Evolutionary conservation across 1,140 invertebrate species (phyloP).

Genomic region (Spodoptera litura): DNA sequence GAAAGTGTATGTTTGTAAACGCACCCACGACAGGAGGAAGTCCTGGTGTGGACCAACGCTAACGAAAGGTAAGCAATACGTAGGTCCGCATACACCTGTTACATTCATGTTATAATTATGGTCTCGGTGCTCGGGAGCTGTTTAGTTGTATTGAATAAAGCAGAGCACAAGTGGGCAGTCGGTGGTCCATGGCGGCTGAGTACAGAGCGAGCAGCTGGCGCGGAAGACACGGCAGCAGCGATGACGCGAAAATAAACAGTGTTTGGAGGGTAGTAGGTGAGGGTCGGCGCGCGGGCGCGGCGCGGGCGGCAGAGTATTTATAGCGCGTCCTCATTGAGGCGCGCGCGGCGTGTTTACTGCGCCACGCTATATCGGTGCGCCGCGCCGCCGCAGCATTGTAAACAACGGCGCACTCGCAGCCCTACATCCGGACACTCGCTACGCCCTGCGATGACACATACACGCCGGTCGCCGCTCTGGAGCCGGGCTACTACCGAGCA

Average conservation of each 20-base stretch:
- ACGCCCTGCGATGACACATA: slow-evolving; percentile 24
- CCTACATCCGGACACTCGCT: background rate
- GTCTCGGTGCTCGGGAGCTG: too few species aligned
- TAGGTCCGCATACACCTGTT: too few species aligned
- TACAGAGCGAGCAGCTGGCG: background rate
- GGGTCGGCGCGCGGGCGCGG: slow-evolving; percentile 56
- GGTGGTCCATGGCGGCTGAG: background rate
- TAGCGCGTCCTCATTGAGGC: slow-evolving; percentile 67
- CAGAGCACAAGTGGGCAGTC: background rate
- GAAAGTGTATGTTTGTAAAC: too few species aligned
- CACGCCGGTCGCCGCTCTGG: slow-evolving; percentile 17
- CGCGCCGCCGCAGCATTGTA: slow-evolving; percentile 50
- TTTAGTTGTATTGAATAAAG: background rate
- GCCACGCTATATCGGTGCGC: slow-evolving; percentile 57
- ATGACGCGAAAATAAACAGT: slow-evolving; percentile 62
- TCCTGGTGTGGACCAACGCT: too few species aligned
- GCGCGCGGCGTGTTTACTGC: slow-evolving; percentile 57
- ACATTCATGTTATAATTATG: too few species aligned
- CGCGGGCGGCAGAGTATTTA: slow-evolving; percentile 60
- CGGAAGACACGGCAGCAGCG: slow-evolving; percentile 21
- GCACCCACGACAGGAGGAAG: too few species aligned
- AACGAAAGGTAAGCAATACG: too few species aligned
- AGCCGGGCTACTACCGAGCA: background rate
- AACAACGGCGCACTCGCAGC: slow-evolving; percentile 52
- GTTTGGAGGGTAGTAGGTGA: slow-evolving; percentile 76